Evolutionary conservation across 2,797 vertebrate genomes (phyloP), one percentile per base, ranked within the genome.

Genomic region (Lagocephalus sceleratus): DNA sequence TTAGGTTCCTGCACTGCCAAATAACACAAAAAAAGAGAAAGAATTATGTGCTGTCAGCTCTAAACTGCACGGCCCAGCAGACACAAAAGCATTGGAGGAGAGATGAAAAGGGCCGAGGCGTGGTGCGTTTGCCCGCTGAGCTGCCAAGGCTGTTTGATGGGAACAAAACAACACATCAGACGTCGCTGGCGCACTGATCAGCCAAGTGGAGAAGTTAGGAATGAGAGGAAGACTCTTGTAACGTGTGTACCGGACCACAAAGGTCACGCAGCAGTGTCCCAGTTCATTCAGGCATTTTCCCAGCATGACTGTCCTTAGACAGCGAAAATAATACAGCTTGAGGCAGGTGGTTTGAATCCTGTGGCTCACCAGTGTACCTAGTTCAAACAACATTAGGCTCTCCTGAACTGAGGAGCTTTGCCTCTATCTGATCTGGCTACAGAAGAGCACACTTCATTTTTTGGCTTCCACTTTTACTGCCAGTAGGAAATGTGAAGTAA

Each of bases 61-160:
- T 48, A 19, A 15, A 42, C 60, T 29, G 40, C 40, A 47, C 11
- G 41, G 45, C 56, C 59, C 51, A 44, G 62, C 47, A 67, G 51
- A 53, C 47, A 66, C 48, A 47, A 73, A 67, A 73, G 32, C 47
- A 22, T 57, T 47, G 50, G 48, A 57, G 2, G 12, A 21, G n/a
- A 63, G 19, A 7, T 51, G 16, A 62, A 57, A 47, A 57, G 47
- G 25, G 46, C 39, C 29, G 53, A 2, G 35, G 17, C 1, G 8
- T 17, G 14, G 39, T 45, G n/a, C 47, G 23, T 54, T 51, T 20
- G 47, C 55, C 50, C 47, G 43, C 45, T 51, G 12, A 62, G 47
- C 39, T 14, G 17, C 25, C 40, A 21, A 12, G 20, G 21, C 5
- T 11, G 39, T 51, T 51, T 19, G 3, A 38, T 7, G 35, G 38